Evolutionary conservation across 2,888 invertebrate genomes (phyloP).

Genomic region (Cantharis rustica): DNA sequence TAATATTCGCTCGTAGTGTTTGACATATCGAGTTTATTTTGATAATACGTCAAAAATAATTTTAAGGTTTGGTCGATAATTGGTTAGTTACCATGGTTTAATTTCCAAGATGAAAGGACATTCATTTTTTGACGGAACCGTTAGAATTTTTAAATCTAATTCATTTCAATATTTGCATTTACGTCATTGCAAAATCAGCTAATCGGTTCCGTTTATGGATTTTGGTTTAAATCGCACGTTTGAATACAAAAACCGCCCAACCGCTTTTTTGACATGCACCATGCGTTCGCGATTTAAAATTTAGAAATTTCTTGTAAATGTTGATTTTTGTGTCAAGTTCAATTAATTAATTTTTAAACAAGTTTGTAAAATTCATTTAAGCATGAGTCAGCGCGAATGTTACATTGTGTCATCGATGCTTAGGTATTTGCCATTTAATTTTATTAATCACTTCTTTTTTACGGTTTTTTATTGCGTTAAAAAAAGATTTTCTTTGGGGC

Average conservation of each 20-base stretch:
- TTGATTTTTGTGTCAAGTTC: not conserved
- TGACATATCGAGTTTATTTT: not conserved
- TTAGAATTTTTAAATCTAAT: not conserved
- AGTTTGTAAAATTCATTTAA: not conserved
- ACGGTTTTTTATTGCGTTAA: not conserved
- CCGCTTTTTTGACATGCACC: not conserved
- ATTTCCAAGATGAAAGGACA: not conserved
- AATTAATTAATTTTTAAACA: not conserved
- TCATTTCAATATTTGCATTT: not conserved
- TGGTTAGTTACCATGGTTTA: not conserved
- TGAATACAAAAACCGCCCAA: too few species aligned
- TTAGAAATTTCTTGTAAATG: not conserved
- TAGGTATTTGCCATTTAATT: not conserved
- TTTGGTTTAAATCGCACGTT: not conserved
- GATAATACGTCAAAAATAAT: not conserved
- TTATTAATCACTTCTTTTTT: not conserved
- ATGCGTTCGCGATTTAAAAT: not conserved
- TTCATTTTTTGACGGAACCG: not conserved
- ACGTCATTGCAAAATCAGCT: not conserved
- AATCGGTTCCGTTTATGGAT: not conserved
- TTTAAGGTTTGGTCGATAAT: not conserved
- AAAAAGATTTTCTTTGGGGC: not conserved
- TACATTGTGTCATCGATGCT: not conserved
- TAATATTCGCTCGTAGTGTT: not conserved
- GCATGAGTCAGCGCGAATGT: not conserved